These are phyloP conservation scores for Nudaria mundana DNA, from an alignment of 2,888 invertebrate species.

Conservation along the genomic window DNA sequence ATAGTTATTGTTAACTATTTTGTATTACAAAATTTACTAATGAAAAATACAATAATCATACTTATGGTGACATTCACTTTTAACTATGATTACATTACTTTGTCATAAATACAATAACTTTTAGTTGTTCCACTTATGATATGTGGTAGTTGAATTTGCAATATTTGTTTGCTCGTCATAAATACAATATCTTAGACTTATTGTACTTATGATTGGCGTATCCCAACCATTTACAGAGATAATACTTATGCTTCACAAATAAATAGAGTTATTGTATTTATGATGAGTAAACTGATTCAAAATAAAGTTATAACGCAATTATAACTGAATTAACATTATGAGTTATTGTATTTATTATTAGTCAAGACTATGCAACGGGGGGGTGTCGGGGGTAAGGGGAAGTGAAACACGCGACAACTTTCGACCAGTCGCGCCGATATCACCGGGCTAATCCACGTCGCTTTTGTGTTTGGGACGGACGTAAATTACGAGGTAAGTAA, in stretches of 20 bases:
- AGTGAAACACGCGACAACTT: too few species aligned
- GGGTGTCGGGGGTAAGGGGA: too few species aligned
- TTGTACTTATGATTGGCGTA: neutral
- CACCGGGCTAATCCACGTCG: too few species aligned
- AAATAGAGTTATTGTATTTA: neutral
- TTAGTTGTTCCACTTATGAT: slow-evolving; percentile 81
- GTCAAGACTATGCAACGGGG: neutral
- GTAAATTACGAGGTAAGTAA: too few species aligned
- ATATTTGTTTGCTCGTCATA: neutral
- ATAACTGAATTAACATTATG: neutral
- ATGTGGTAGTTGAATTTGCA: slow-evolving; percentile 85
- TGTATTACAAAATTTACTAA: neutral
- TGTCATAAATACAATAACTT: slow-evolving; percentile 31
- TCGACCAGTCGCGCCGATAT: too few species aligned
- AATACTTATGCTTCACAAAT: neutral
- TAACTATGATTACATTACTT: neutral
- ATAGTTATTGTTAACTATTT: too few species aligned
- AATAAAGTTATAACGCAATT: neutral
- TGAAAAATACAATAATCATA: neutral
- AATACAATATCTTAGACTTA: neutral
- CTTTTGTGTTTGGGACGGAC: too few species aligned
- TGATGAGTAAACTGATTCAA: neutral
- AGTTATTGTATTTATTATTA: neutral
- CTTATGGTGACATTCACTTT: too few species aligned
- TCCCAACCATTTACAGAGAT: neutral